A percentile compares a stretch with the other conserved stretches of the same genome.
Conservation (phyloP, 2,888 invertebrate species). For the Catonia carolina region DNA sequence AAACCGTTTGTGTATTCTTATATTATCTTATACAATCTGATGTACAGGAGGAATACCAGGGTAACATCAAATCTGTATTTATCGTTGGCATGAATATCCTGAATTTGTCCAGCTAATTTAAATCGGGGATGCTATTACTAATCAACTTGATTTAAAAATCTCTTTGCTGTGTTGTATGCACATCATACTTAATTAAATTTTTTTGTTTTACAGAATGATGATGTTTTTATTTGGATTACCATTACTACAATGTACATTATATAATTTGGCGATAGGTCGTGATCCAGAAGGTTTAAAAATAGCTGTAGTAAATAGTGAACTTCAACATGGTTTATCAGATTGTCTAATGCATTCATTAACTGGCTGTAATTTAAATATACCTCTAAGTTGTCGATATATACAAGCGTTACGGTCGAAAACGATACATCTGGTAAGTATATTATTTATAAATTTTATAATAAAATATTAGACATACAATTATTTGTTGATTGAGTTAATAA, state of each 20-base stretch:
- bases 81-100: no score
- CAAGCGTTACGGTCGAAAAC: slow-evolving; percentile 30
- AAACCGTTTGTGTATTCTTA: no score
- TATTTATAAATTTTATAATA: no score
- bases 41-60: no score
- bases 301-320: slow-evolving; percentile 44
- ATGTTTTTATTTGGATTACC: slow-evolving; percentile 46
- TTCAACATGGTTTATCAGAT: slow-evolving; percentile 29
- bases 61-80: no score
- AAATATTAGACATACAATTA: neutral
- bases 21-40: no score
- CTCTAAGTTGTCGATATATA: slow-evolving; percentile 32
- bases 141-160: no score
- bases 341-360: slow-evolving; percentile 25
- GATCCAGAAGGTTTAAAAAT: slow-evolving; percentile 41
- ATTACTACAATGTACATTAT: slow-evolving; percentile 44
- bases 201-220: slow-evolving; percentile 41
- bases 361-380: slow-evolving; percentile 31
- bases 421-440: slow-evolving; percentile 28
- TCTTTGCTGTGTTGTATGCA: no score
- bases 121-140: no score
- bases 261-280: slow-evolving; percentile 45
- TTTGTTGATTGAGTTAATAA: neutral
- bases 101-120: no score
- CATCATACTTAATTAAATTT: no score